These are phyloP conservation scores for Carollia perspicillata DNA, from an alignment of 2,113 vertebrate species.

Conservation along the genomic window DNA sequence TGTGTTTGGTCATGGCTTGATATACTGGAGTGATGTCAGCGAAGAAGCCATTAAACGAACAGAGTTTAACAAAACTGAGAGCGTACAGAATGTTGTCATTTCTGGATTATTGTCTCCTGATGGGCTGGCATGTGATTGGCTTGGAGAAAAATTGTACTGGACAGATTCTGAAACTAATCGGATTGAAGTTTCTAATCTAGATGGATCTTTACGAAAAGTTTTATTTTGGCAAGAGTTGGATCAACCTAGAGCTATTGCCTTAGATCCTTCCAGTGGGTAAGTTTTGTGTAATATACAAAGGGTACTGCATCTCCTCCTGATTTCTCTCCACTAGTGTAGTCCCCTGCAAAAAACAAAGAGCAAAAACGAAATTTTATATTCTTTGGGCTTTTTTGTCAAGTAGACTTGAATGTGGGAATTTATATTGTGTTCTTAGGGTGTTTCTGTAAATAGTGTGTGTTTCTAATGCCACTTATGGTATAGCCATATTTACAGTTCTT, in stretches of 20 bases:
- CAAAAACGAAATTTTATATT: not conserved
- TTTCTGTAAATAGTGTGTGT: conserved; percentile 25
- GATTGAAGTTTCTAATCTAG: conserved; percentile 95
- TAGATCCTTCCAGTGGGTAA: conserved; percentile 96
- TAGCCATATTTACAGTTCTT: not conserved
- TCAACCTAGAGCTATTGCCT: conserved; percentile 95
- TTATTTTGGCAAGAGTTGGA: conserved; percentile 98
- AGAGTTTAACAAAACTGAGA: conserved; percentile 86
- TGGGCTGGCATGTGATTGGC: conserved; percentile 97
- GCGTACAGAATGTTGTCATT: conserved; percentile 88
- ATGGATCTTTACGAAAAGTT: conserved; percentile 93
- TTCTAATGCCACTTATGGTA: not conserved
- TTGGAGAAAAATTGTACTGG: conserved; percentile 97
- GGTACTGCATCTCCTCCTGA: not conserved
- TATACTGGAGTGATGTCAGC: conserved; percentile 99
- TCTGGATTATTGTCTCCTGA: conserved; percentile 94
- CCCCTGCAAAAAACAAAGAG: not conserved
- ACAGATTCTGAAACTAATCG: conserved; percentile 98
- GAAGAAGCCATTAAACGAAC: conserved; percentile 97
- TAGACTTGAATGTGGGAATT: conserved; percentile 21
- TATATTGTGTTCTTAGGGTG: not conserved
- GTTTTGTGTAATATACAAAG: conserved; percentile 71
- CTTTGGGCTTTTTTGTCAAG: conserved; percentile 12
- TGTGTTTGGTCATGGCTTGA: conserved; percentile 88
- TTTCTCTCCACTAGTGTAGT: not conserved